phyloP scores from a whole-genome alignment of 2,888 invertebrate genomes.

The Caradrina kadenii region DNA sequence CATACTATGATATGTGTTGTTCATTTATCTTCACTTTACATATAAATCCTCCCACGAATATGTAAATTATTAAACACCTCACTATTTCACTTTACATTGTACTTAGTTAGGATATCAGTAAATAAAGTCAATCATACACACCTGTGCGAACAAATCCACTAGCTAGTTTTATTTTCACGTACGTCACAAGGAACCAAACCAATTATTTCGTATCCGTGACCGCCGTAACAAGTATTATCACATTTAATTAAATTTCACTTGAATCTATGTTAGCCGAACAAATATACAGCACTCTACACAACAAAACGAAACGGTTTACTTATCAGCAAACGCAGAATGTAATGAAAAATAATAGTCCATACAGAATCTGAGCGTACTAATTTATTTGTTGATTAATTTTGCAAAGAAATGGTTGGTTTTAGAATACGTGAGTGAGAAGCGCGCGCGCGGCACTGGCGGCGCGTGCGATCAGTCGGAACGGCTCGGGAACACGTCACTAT shows the following conservation, averaged over 20 bases:
- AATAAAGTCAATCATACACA: slow-evolving; percentile 44
- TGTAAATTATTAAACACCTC: slow-evolving; percentile 13
- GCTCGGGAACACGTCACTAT: slow-evolving; percentile 66
- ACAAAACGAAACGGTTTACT: slow-evolving; percentile 22
- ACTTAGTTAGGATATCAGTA: neutral
- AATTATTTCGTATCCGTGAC: slow-evolving; percentile 52
- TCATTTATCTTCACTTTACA: slow-evolving; percentile 5
- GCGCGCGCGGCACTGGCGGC: slow-evolving; percentile 62
- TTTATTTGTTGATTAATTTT: slow-evolving; percentile 50
- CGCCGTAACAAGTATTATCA: slow-evolving; percentile 44
- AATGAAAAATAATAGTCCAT: slow-evolving; percentile 32
- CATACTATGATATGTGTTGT: neutral
- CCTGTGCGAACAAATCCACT: slow-evolving; percentile 46
- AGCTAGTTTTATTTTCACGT: slow-evolving; percentile 14
- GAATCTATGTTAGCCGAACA: slow-evolving; percentile 9
- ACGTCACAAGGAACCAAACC: slow-evolving; percentile 29
- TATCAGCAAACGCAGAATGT: slow-evolving; percentile 30
- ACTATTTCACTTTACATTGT: neutral
- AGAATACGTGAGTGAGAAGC: slow-evolving; percentile 48
- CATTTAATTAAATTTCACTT: slow-evolving; percentile 57
- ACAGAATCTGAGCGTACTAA: slow-evolving; percentile 25
- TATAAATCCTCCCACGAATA: slow-evolving; percentile 20
- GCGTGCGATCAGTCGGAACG: slow-evolving; percentile 75
- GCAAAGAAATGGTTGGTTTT: slow-evolving; percentile 41
- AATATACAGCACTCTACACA: slow-evolving; percentile 6